Conservation (phyloP, 1,140 invertebrate genomes). For the Tenebrio molitor region DNA sequence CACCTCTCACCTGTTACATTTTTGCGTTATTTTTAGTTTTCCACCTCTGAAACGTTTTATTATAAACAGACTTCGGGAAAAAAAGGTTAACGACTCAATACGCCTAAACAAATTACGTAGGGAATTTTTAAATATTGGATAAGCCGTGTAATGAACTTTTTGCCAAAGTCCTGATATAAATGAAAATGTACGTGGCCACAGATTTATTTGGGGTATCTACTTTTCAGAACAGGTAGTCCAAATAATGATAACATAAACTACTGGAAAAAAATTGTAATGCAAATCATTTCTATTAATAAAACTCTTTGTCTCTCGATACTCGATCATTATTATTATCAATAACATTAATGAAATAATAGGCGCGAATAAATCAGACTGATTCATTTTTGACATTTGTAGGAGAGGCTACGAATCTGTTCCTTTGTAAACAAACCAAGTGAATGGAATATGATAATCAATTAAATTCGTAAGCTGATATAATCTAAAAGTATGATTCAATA, state of each 20-base stretch:
- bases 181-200: too few relatives aligned
- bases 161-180: neutral
- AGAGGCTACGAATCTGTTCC: too few relatives aligned
- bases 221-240: too few relatives aligned
- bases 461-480: too few relatives aligned
- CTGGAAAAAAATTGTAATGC: neutral
- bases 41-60: slow-evolving; percentile 34
- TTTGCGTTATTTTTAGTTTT: slow-evolving; percentile 13
- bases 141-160: neutral
- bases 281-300: neutral
- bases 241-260: too few relatives aligned
- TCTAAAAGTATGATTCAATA: too few relatives aligned
- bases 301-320: neutral
- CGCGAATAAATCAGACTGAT: neutral
- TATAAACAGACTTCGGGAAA: slow-evolving; percentile 13
- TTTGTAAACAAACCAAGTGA: too few relatives aligned
- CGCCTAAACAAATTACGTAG: slow-evolving; percentile 8
- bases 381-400: too few relatives aligned
- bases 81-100: slow-evolving; percentile 37
- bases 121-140: slow-evolving; percentile 19
- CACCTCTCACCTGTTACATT: slow-evolving; percentile 38
- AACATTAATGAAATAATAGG: neutral
- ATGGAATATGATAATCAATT: too few relatives aligned
- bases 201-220: too few relatives aligned
- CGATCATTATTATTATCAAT: neutral